These are phyloP conservation scores for Zapornia atra DNA, from an alignment of 2,113 vertebrate genomes.

Conservation along the genomic window DNA sequence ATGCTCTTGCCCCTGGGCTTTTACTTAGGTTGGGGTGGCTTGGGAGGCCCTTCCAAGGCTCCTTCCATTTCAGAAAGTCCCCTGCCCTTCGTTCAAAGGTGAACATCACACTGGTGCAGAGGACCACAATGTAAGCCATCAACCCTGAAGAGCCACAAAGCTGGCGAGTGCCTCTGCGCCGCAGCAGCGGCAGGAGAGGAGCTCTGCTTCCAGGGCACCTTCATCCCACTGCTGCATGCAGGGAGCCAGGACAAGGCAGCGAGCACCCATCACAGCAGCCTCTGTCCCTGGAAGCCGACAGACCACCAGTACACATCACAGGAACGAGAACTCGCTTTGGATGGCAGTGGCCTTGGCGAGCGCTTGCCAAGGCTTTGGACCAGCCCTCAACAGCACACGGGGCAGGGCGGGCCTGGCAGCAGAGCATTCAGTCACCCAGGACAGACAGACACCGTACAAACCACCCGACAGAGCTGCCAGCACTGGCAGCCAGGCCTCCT, in stretches of 20 bases:
- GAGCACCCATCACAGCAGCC: not conserved
- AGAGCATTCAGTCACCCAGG: not conserved
- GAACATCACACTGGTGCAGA: not conserved
- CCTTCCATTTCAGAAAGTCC: not conserved
- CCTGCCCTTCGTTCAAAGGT: not conserved
- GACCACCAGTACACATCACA: rapidly evolving
- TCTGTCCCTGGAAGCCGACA: not conserved
- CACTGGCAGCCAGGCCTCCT: not conserved
- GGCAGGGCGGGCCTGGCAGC: not conserved
- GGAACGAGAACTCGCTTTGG: not conserved
- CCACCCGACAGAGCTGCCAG: too few relatives aligned
- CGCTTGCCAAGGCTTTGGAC: not conserved
- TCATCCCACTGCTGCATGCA: not conserved
- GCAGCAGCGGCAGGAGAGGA: not conserved
- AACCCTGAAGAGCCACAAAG: not conserved
- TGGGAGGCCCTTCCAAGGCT: not conserved
- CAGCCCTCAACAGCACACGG: not conserved
- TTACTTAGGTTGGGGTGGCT: not conserved
- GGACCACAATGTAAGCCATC: not conserved
- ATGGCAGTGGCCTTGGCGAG: rapidly evolving
- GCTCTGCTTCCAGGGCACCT: not conserved
- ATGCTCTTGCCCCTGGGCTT: not conserved
- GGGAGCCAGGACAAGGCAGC: not conserved
- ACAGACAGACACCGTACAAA: not conserved
- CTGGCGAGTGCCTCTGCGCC: not conserved